Conservation (phyloP, 2,797 vertebrate species). For the Bradypodion pumilum region DNA sequence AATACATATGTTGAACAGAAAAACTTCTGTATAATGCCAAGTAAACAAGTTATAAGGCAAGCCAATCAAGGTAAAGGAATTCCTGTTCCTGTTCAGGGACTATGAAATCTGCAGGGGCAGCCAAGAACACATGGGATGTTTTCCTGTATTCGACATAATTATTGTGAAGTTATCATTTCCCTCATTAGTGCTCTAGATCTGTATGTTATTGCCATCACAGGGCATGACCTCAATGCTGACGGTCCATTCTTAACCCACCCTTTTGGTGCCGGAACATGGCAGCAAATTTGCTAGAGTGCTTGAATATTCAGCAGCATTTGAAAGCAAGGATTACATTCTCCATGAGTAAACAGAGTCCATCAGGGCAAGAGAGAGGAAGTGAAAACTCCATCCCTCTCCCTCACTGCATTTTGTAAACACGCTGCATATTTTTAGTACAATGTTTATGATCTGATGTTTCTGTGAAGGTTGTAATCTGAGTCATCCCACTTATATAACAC, state of each 20-base stretch:
- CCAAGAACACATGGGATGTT: conserved; percentile 72
- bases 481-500: conserved; percentile 17
- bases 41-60: conserved; percentile 61
- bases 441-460: conserved; percentile 53
- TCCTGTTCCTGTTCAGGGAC: conserved; percentile 63
- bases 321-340: conserved; percentile 71
- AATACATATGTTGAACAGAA: conserved; percentile 42
- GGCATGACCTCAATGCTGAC: conserved; percentile 67
- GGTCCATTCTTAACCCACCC: conserved; percentile 71
- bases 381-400: conserved; percentile 51
- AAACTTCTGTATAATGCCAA: conserved; percentile 37
- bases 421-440: conserved; percentile 52
- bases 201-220: conserved; percentile 72
- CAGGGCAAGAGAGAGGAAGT: conserved; percentile 62
- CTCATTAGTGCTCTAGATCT: conserved; percentile 75
- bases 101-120: conserved; percentile 65
- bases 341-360: conserved; percentile 64
- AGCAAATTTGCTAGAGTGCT: conserved; percentile 70
- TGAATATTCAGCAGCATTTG: conserved; percentile 72
- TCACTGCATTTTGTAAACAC: conserved; percentile 56
- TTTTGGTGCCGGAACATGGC: conserved; percentile 73
- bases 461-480: conserved; percentile 64
- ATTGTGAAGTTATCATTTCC: conserved; percentile 76
- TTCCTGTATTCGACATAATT: conserved; percentile 72
- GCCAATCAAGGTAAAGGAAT: conserved; percentile 64